These are phyloP conservation scores for Geophilus truncorum DNA, from an alignment of 2,888 invertebrate species.

Conservation along the genomic window DNA sequence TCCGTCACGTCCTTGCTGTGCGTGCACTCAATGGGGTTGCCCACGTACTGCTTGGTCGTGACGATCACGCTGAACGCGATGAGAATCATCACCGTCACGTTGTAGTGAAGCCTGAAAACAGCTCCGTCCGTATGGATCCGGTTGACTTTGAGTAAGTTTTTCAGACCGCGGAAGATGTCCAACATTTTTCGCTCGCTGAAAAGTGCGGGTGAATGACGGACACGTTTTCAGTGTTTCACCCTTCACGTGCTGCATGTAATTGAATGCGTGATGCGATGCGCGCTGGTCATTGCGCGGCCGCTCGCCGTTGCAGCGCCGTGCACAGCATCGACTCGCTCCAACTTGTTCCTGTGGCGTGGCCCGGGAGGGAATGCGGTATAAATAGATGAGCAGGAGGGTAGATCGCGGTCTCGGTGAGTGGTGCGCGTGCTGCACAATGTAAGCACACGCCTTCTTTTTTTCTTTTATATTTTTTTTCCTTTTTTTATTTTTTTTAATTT, in stretches of 20 bases:
- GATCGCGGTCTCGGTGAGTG: constrained; percentile 14
- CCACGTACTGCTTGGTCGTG: constrained; percentile 87
- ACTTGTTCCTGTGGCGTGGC: not conserved
- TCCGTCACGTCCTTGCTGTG: constrained; percentile 88
- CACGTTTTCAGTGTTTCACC: not conserved
- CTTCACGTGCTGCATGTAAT: not conserved
- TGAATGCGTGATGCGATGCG: not conserved
- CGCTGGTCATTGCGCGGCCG: not conserved
- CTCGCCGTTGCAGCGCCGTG: not conserved
- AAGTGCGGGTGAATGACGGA: constrained; percentile 7
- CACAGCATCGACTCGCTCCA: not conserved
- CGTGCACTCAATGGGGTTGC: constrained; percentile 90
- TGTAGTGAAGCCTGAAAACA: constrained; percentile 83
- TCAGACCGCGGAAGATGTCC: constrained; percentile 93
- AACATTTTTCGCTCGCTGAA: constrained; percentile 66
- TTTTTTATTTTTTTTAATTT: too few relatives aligned
- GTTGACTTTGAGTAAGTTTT: constrained; percentile 87
- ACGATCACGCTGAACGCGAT: constrained; percentile 86
- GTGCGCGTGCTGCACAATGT: constrained; percentile 21
- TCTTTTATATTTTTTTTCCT: not conserved
- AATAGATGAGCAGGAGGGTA: constrained; percentile 27
- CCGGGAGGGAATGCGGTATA: constrained; percentile 24
- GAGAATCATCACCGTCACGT: constrained; percentile 80
- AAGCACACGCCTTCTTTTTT: not conserved
- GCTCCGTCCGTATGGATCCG: constrained; percentile 82